Evolutionary conservation across 2,797 vertebrate species (phyloP).

Genomic region (Oreochromis mossambicus): DNA sequence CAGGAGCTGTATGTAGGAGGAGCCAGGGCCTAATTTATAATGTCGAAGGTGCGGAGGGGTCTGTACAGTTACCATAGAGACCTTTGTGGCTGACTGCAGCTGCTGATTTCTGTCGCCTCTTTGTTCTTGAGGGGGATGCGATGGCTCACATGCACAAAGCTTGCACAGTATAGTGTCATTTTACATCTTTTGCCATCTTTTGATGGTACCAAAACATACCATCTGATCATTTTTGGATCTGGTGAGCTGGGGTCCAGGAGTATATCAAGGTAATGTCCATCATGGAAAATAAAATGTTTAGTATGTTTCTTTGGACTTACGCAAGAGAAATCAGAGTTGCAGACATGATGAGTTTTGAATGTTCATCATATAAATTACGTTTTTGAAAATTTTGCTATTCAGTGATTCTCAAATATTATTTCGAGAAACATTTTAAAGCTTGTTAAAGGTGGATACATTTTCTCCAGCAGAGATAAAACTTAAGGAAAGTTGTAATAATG

Average conservation of each 20-base stretch:
- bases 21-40: constrained; percentile 44
- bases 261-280: constrained; percentile 20
- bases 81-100: constrained; percentile 43
- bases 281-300: background rate
- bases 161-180: constrained; percentile 14
- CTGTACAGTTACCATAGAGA: constrained; percentile 62
- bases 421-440: background rate
- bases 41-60: constrained; percentile 10
- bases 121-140: constrained; percentile 15
- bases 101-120: constrained; percentile 20
- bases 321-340: background rate
- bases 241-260: background rate
- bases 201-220: background rate
- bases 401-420: background rate
- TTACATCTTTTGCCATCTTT: background rate
- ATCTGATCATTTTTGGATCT: background rate
- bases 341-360: background rate
- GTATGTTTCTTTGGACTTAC: background rate
- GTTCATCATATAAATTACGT: background rate
- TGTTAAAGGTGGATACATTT: background rate
- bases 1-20: constrained; percentile 29
- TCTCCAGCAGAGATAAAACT: background rate
- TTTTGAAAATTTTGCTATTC: no score
- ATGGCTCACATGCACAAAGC: background rate
- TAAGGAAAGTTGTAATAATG: background rate